Evolutionary conservation across 23 tunicate genomes (phyloP), one percentile per base, ranked within the genome.

Genomic region (Styela plicata): DNA sequence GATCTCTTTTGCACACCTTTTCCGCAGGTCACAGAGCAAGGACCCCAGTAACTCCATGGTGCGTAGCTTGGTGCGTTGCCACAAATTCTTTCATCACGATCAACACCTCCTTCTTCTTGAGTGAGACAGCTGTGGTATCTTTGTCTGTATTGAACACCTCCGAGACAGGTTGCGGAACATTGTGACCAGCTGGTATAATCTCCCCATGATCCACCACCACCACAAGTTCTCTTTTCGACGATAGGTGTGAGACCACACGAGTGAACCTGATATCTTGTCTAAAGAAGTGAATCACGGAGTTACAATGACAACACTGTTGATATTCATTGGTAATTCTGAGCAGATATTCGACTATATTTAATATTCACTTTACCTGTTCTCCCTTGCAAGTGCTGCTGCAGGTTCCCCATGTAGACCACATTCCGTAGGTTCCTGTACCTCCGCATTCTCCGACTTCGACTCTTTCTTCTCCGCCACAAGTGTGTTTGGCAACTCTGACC

Each of bases 331-430:
- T n/a, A n/a, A n/a, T n/a, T n/a, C n/a, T n/a, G n/a, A n/a, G n/a
- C n/a, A n/a, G n/a, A 29, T 18, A 68, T 16, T 18, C 27, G 10
- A 17, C n/a, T 13, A 23, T 16, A 21, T 31, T 68, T 29, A 20
- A 13, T 18, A 16, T 68, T 13, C 16, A 68, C 16, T 23, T 68
- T 68, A 68, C 73, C 1, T 74, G 79, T 74, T 74, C 86, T 18
- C 86, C 86, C 24, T n/a, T 19, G 85, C 99, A 96, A 44, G 89
- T 84, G 18, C 85, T 68, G 16, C 90, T 70, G 87, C 99, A 96
- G 17, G 80, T 37, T 2, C 86, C 44, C 99, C 99, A 96, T 1
- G 36, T 80, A 1, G 83, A 78, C 93, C 96, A 96, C 31, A 80
- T 68, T 16, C 63, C 63, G 74, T 52, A 96, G 1, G 28, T 37